A percentile compares a stretch with the other conserved stretches of the same genome.
Conservation (phyloP, 2,888 invertebrate genomes). For the Parnassius orleans region DNA sequence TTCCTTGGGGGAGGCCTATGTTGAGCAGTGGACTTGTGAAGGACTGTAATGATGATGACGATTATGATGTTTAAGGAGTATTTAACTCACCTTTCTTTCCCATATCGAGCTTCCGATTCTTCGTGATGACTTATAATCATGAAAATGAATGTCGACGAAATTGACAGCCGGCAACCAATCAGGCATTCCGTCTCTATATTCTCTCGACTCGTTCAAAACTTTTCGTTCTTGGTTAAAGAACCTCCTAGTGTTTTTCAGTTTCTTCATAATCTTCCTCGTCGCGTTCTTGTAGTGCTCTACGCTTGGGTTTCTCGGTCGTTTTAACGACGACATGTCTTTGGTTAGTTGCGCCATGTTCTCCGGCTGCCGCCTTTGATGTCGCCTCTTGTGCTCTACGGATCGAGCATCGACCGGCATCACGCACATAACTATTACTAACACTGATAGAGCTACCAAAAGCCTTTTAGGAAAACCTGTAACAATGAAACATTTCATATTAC, state of each 20-base stretch:
- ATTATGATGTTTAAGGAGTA: too few relatives aligned
- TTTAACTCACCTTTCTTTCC: slow-evolving; percentile 59
- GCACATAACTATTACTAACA: slow-evolving; percentile 69
- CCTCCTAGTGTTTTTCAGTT: slow-evolving; percentile 59
- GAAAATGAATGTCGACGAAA: slow-evolving; percentile 67
- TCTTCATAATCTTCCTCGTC: slow-evolving; percentile 60
- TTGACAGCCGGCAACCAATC: slow-evolving; percentile 68
- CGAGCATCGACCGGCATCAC: slow-evolving; percentile 63
- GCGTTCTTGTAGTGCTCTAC: slow-evolving; percentile 57
- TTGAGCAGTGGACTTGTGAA: too few relatives aligned
- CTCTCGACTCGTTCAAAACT: slow-evolving; percentile 56
- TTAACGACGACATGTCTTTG: slow-evolving; percentile 50
- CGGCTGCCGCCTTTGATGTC: slow-evolving; percentile 58
- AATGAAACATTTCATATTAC: slow-evolving; percentile 38
- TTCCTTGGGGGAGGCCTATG: too few relatives aligned
- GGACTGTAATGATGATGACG: too few relatives aligned
- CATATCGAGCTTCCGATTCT: slow-evolving; percentile 50
- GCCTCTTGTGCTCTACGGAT: slow-evolving; percentile 53
- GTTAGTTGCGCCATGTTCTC: slow-evolving; percentile 45
- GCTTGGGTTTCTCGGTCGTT: slow-evolving; percentile 46
- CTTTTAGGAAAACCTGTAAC: slow-evolving; percentile 77
- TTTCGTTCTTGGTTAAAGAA: slow-evolving; percentile 58
- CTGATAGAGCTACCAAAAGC: slow-evolving; percentile 74
- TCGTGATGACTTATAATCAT: slow-evolving; percentile 48
- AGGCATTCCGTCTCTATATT: slow-evolving; percentile 65